Evolutionary conservation across 2,888 invertebrate genomes (phyloP).

Genomic region (Cistogaster globosa): DNA sequence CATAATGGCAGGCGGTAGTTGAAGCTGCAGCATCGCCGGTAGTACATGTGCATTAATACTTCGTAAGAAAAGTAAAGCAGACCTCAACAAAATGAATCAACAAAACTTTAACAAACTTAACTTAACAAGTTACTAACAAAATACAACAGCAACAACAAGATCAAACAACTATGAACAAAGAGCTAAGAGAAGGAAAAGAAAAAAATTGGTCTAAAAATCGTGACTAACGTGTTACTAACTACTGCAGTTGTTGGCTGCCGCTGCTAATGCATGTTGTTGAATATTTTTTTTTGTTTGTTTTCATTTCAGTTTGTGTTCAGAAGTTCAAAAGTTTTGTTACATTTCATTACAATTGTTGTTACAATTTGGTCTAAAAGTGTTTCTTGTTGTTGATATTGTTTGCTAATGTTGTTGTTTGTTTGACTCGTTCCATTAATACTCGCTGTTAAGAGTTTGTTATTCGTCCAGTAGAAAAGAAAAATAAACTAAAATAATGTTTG

Average conservation of each 20-base stretch:
- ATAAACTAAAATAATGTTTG: conserved; percentile 9
- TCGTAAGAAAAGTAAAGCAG: conserved; percentile 24
- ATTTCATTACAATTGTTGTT: conserved; percentile 64
- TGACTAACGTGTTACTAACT: conserved; percentile 70
- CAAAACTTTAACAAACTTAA: conserved; percentile 19
- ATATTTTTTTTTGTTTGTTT: background rate
- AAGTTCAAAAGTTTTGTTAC: conserved; percentile 68
- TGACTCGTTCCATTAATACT: conserved; percentile 59
- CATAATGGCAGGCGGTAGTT: conserved; percentile 23
- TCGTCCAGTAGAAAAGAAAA: background rate
- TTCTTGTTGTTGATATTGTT: conserved; percentile 30
- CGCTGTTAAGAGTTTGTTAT: conserved; percentile 14
- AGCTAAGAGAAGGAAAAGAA: background rate
- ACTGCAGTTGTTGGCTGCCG: conserved; percentile 29
- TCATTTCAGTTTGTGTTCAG: background rate
- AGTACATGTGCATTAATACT: conserved; percentile 27
- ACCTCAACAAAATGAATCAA: conserved; percentile 7
- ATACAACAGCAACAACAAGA: conserved; percentile 30
- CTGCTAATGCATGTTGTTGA: conserved; percentile 34
- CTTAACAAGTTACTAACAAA: conserved; percentile 44
- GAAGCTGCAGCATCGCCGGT: conserved; percentile 1
- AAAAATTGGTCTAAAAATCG: conserved; percentile 67
- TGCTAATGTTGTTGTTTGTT: conserved; percentile 51
- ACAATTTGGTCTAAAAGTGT: conserved; percentile 48
- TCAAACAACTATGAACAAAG: background rate